phyloP scores from a whole-genome alignment of 2,888 invertebrate genomes.

The Galerucella nymphaeae region DNA sequence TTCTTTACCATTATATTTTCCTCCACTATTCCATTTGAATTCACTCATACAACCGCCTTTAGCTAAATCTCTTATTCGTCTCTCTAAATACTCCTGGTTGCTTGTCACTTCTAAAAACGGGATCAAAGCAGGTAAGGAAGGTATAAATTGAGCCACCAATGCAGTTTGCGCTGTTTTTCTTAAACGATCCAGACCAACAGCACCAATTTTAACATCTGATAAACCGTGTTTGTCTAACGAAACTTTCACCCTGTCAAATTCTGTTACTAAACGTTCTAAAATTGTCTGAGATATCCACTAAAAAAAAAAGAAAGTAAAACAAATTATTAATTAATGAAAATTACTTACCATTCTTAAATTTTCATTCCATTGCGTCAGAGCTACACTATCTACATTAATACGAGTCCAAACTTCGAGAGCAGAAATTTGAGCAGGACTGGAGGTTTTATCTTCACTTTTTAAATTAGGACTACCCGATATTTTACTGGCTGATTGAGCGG shows the following conservation, averaged over 20 bases:
- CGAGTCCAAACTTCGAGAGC: slow-evolving; percentile 70
- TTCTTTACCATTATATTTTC: slow-evolving; percentile 75
- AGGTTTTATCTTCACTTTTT: slow-evolving; percentile 56
- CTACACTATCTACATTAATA: slow-evolving; percentile 73
- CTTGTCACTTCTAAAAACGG: slow-evolving; percentile 85
- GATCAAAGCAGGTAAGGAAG: slow-evolving; percentile 73
- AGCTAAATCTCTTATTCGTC: slow-evolving; percentile 81
- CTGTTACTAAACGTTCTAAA: slow-evolving; percentile 77
- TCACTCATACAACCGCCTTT: slow-evolving; percentile 89
- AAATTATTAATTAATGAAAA: slow-evolving; percentile 4
- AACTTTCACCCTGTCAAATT: slow-evolving; percentile 79
- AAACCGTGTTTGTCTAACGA: slow-evolving; percentile 77
- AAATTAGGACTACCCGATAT: slow-evolving; percentile 45
- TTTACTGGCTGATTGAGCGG: slow-evolving; percentile 66
- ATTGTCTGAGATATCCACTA: slow-evolving; percentile 91
- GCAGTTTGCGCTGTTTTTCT: slow-evolving; percentile 77
- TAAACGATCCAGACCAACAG: slow-evolving; percentile 78
- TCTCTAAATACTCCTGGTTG: slow-evolving; percentile 88
- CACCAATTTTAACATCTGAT: slow-evolving; percentile 74
- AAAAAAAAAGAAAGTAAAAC: slow-evolving; percentile 40
- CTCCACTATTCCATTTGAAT: slow-evolving; percentile 89
- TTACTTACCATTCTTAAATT: slow-evolving; percentile 76
- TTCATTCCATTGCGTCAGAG: slow-evolving; percentile 81
- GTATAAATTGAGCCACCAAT: slow-evolving; percentile 66
- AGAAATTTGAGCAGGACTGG: slow-evolving; percentile 62